Evolutionary conservation across 2,888 invertebrate genomes (phyloP), one percentile per base, ranked within the genome.

Genomic region (Thereva unica): DNA sequence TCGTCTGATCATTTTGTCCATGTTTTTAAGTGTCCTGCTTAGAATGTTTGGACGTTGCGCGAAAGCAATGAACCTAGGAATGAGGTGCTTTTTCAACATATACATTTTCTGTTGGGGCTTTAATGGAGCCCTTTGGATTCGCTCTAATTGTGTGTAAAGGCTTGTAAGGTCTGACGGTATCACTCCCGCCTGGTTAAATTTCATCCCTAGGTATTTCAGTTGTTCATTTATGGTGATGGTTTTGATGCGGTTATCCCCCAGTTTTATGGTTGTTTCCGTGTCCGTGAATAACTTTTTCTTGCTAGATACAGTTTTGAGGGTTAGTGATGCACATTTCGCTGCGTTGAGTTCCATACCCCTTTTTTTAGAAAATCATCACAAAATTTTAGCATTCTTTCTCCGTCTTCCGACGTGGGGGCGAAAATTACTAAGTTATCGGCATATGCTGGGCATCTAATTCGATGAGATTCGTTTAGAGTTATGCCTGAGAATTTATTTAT

Each of bases 71-170:
- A 40, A 50, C 7, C 61, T 37, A 7, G 50, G 38, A 7, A 49
- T 23, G 3, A 61, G 6, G 12, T 40, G 41, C 2, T 37, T 10
- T 0, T 12, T 40, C 8, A 61, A 10, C 1, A 61, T 40, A 2
- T n/a, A 10, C 10, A 61, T 47, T 35, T 61, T 61, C 9, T 61
- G 61, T 10, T 61, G 50, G 4, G 49, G 61, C 37, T 61, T 61
- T 5, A 61, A 23, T 2, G 50, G 50, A 2, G 50, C 61, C 7
- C 10, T 6, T 4, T 12, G n/a, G 8, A 50, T 61, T 1, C 49
- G 6, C 10, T 35, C 2, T 5, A 61, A 40, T 5, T 49, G 50
- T 8, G 7, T n/a, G n/a, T 9, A 1, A 1, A 59, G 38, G 4
- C 3, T 8, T 3, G 9, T 9, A 1, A 4, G 1, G 12, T 8